Evolutionary conservation across 2,797 vertebrate species (phyloP), one percentile per base, ranked within the genome.

Genomic region (Buphagus erythrorhynchus): DNA sequence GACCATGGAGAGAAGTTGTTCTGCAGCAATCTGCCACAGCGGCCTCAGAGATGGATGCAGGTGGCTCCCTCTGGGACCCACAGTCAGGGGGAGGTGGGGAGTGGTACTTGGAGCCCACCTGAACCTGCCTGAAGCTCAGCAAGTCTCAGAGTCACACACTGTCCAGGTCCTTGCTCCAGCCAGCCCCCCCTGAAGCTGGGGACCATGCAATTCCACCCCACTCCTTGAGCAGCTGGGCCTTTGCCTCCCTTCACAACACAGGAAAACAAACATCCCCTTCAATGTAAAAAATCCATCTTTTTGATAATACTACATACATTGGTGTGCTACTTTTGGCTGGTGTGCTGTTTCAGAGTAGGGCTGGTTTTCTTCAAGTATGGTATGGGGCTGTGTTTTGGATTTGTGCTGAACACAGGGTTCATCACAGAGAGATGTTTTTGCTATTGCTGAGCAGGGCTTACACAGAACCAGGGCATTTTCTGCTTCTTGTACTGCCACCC

Each of bases 401-500:
- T 72, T 66, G 24, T 33, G 51, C 67, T 65, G 59, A 51, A 45
- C 24, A 45, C 16, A 58, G 38, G 24, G 19, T 1, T 36, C 48
- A 29, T 36, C 5, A 36, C 0, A 48, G 0, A 7, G n/a, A 12
- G 48, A 62, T 49, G 22, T 29, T 48, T n/a, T 24, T 68, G 62
- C 6, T 40, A 1, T 16, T 46, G 40, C 18, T 80, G 54, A 35
- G 54, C 40, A 42, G 69, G 7, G 31, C 26, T 61, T 46, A 42
- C n/a, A 49, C 18, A 74, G 26, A 54, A 2, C 21, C 48, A 68
- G 42, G 54, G 26, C 2, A 9, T 61, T 36, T 68, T 15, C 54
- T 81, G 13, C 35, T 55, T 68, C 25, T 20, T 0, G 0, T 36
- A 17, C 16, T 48, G 22, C 19, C 31, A 36, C 4, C 0, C 31